Evolutionary conservation across 2,888 invertebrate species (phyloP).

Genomic region (Eumerus sabulonum): DNA sequence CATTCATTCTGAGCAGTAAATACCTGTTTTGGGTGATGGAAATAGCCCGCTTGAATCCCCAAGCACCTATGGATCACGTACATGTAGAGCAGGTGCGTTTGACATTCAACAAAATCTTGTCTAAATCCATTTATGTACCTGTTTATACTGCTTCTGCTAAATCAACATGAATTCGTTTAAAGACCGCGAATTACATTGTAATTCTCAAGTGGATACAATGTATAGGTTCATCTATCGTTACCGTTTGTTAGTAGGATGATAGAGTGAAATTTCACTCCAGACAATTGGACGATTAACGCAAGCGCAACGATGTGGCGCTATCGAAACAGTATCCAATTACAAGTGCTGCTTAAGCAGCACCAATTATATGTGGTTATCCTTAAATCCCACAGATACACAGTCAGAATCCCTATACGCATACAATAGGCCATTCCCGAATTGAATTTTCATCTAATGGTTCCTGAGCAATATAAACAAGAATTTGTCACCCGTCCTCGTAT

Average conservation of each 20-base stretch:
- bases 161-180: slow-evolving; percentile 46
- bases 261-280: slow-evolving; percentile 32
- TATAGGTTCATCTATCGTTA: no score
- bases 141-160: slow-evolving; percentile 38
- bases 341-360: no score
- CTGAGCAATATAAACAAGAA: slow-evolving; percentile 30
- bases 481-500: neutral
- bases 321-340: slow-evolving; percentile 14
- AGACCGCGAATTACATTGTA: slow-evolving; percentile 25
- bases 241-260: no score
- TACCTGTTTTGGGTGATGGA: neutral
- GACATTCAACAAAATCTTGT: slow-evolving; percentile 31
- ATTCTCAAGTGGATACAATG: no score
- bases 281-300: slow-evolving; percentile 12
- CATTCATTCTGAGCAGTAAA: slow-evolving; percentile 14
- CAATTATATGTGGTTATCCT: neutral
- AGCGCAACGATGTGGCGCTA: neutral
- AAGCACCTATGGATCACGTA: slow-evolving; percentile 43
- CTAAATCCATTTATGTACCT: slow-evolving; percentile 41
- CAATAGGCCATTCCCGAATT: slow-evolving; percentile 17
- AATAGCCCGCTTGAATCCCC: slow-evolving; percentile 8
- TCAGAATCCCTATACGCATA: neutral
- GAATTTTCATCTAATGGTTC: slow-evolving; percentile 23
- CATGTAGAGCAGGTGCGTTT: slow-evolving; percentile 51
- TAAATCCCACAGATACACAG: neutral